Percentiles rank a stretch among this genome's conserved stretches.
phyloP scores from a whole-genome alignment of 2,113 vertebrate genomes.

The Lucifuga dentata region DNA sequence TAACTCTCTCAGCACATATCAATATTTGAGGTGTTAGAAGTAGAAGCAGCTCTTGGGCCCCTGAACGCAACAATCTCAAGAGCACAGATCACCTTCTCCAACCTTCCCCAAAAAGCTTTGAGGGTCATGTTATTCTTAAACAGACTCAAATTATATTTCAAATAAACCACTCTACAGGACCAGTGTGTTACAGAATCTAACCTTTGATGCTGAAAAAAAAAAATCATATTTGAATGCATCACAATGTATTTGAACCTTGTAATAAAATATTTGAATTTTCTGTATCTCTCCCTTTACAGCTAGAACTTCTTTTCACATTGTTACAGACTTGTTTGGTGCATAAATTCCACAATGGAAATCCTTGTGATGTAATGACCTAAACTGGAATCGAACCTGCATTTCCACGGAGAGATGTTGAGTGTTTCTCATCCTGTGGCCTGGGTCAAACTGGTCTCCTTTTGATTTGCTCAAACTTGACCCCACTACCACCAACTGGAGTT shows the following conservation, averaged over 20 bases:
- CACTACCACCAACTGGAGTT: conserved; percentile 29
- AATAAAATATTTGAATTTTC: no score
- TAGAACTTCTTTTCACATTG: no score
- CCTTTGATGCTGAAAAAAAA: no score
- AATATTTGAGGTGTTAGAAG: conserved; percentile 54
- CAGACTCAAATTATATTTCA: no score
- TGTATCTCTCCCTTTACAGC: no score
- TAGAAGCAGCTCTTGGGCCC: not conserved
- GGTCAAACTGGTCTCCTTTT: conserved; percentile 38
- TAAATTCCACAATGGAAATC: not conserved
- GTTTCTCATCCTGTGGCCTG: conserved; percentile 15
- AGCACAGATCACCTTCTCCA: not conserved
- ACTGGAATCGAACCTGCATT: conserved; percentile 5
- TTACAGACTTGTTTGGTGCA: no score
- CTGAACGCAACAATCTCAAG: conserved; percentile 17
- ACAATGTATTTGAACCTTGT: no score
- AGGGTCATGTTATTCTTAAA: no score
- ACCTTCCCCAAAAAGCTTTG: no score
- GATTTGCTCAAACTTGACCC: conserved; percentile 38
- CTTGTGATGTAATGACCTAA: conserved; percentile 10
- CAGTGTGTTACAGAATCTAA: no score
- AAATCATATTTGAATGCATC: no score
- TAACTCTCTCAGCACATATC: conserved; percentile 78
- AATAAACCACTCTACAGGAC: no score
- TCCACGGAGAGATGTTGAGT: conserved; percentile 1